A percentile compares a stretch with the other conserved stretches of the same genome.
Evolutionary conservation across 2,888 invertebrate species (phyloP).

Genomic region (Sisyra nigra): DNA sequence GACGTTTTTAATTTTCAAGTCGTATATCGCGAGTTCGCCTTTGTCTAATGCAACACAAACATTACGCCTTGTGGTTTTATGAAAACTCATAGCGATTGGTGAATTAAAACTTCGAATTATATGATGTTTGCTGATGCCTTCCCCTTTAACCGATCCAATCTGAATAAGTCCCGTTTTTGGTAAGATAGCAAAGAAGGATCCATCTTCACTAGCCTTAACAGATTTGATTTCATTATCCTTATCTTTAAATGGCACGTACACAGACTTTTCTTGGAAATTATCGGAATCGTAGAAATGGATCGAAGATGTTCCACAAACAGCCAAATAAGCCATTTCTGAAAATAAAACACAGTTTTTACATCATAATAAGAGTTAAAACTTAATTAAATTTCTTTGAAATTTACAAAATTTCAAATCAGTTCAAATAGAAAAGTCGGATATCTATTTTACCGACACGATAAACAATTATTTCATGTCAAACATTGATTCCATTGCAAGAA

Average conservation of each 20-base stretch:
- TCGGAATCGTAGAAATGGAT: slow-evolving; percentile 35
- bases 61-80: slow-evolving; percentile 21
- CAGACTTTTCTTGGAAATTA: slow-evolving; percentile 28
- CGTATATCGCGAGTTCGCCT: slow-evolving; percentile 4
- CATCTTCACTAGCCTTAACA: slow-evolving; percentile 25
- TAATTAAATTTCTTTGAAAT: too few species aligned
- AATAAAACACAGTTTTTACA: background rate
- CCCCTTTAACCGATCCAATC: slow-evolving; percentile 23
- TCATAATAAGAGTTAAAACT: too few species aligned
- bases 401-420: too few species aligned
- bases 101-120: slow-evolving; percentile 21
- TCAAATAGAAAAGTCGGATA: too few species aligned
- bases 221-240: slow-evolving; percentile 17
- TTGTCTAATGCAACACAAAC: slow-evolving; percentile 13
- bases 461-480: too few species aligned
- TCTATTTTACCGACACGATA: too few species aligned
- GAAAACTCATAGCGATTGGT: slow-evolving; percentile 24
- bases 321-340: slow-evolving; percentile 32
- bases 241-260: slow-evolving; percentile 17
- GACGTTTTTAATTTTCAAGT: slow-evolving; percentile 6
- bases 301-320: slow-evolving; percentile 38
- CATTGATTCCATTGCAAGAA: too few species aligned
- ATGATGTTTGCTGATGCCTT: slow-evolving; percentile 20
- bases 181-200: slow-evolving; percentile 23
- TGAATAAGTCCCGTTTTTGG: slow-evolving; percentile 22